Evolutionary conservation across 2,888 invertebrate species (phyloP).

Genomic region (Sphinx pinastri): DNA sequence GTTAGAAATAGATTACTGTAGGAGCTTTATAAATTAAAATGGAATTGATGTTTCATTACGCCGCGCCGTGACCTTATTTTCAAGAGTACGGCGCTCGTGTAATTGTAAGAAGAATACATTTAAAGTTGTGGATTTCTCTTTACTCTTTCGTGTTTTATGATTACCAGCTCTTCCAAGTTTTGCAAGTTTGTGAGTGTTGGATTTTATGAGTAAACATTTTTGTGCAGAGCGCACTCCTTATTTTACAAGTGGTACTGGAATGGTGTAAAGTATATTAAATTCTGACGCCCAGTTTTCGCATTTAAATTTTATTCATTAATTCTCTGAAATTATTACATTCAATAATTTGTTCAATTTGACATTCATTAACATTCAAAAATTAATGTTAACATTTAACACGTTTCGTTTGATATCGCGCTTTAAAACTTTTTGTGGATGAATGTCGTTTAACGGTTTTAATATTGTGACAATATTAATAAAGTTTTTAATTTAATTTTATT

Average conservation of each 20-base stretch:
- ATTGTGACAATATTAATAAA: too few species aligned
- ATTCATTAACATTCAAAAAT: too few species aligned
- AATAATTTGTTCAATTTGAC: background rate
- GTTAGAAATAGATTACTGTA: too few species aligned
- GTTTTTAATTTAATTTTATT: too few species aligned
- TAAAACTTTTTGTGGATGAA: too few species aligned
- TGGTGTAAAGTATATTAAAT: background rate
- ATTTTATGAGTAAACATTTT: slow-evolving; percentile 9
- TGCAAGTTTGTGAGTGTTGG: background rate
- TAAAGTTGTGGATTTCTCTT: background rate
- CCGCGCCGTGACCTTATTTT: background rate
- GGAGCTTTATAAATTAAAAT: too few species aligned
- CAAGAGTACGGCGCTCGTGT: background rate
- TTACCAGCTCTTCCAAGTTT: slow-evolving; percentile 2
- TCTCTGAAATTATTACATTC: background rate
- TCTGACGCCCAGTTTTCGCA: background rate
- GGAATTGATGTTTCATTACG: too few species aligned
- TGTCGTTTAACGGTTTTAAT: too few species aligned
- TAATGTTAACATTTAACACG: too few species aligned
- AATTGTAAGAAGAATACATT: background rate
- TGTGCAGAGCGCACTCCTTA: background rate
- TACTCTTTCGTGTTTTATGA: background rate
- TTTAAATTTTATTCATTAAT: background rate
- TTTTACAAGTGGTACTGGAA: background rate
- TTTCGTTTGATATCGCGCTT: too few species aligned